These are phyloP conservation scores for Melinopterus prodromus DNA, from an alignment of 2,888 invertebrate species.

Conservation along the genomic window DNA sequence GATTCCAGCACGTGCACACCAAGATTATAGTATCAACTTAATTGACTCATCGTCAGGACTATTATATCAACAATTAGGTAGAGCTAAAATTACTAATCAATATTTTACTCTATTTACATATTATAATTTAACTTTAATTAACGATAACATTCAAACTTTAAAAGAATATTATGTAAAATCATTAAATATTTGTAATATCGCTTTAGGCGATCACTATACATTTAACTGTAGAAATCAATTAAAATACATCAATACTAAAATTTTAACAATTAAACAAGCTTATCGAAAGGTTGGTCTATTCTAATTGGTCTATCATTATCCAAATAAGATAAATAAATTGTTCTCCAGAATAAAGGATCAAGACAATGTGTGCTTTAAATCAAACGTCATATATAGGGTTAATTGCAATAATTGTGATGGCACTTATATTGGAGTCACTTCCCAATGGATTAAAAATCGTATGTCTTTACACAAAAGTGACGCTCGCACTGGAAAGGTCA, in stretches of 20 bases:
- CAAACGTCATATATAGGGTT: too few relatives aligned
- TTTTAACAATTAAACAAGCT: background rate
- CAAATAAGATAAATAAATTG: too few relatives aligned
- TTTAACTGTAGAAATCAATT: constrained; percentile 22
- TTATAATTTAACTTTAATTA: constrained; percentile 16
- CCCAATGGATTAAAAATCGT: too few relatives aligned
- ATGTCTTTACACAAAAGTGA: too few relatives aligned
- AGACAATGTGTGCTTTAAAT: too few relatives aligned
- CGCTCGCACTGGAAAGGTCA: too few relatives aligned
- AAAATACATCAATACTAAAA: constrained; percentile 15
- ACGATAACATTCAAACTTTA: background rate
- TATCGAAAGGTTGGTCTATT: too few relatives aligned
- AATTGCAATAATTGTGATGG: too few relatives aligned
- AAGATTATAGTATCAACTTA: background rate
- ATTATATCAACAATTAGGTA: constrained; percentile 19
- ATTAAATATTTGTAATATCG: constrained; percentile 13
- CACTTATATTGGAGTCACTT: too few relatives aligned
- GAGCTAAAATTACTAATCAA: constrained; percentile 12
- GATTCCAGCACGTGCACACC: background rate
- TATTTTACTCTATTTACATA: background rate
- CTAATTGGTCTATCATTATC: too few relatives aligned
- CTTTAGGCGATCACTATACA: background rate
- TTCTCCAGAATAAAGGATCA: too few relatives aligned
- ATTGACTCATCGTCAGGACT: constrained; percentile 11
- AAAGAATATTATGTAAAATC: constrained; percentile 13